Evolutionary conservation across 2,888 invertebrate genomes (phyloP).

Genomic region (Dendrolimus pini): DNA sequence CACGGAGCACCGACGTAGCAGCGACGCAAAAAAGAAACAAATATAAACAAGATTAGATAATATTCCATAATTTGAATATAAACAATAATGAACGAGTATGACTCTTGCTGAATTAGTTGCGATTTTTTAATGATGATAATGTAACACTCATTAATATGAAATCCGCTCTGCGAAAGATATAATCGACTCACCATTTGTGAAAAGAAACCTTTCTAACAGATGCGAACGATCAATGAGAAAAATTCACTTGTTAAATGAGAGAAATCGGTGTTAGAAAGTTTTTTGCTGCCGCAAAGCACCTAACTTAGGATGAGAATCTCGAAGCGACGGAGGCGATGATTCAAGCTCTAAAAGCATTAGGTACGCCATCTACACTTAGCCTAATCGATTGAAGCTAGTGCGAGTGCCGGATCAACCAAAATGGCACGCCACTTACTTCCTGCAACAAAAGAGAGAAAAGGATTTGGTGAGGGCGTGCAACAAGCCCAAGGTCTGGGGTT

Average conservation of each 20-base stretch:
- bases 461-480: slow-evolving; percentile 67
- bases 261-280: slow-evolving; percentile 39
- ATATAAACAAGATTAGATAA: slow-evolving; percentile 50
- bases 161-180: slow-evolving; percentile 33
- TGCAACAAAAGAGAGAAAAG: slow-evolving; percentile 72
- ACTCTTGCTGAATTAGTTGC: slow-evolving; percentile 39
- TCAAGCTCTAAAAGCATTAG: slow-evolving; percentile 65
- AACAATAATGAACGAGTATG: slow-evolving; percentile 26
- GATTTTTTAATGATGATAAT: background rate
- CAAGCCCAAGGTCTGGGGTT: slow-evolving; percentile 47
- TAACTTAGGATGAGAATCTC: slow-evolving; percentile 37
- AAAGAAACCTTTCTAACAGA: slow-evolving; percentile 33
- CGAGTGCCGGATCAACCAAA: slow-evolving; percentile 69
- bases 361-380: slow-evolving; percentile 53
- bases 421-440: slow-evolving; percentile 76
- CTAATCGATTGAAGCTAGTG: slow-evolving; percentile 64
- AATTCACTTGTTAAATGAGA: slow-evolving; percentile 35
- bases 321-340: slow-evolving; percentile 59
- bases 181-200: slow-evolving; percentile 35
- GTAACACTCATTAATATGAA: slow-evolving; percentile 20
- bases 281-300: slow-evolving; percentile 36
- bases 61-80: slow-evolving; percentile 18
- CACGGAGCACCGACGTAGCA: slow-evolving; percentile 47
- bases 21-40: slow-evolving; percentile 56
- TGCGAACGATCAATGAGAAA: slow-evolving; percentile 16